These are phyloP conservation scores for Lomographa bimaculata DNA, from an alignment of 2,888 invertebrate genomes.

Conservation along the genomic window DNA sequence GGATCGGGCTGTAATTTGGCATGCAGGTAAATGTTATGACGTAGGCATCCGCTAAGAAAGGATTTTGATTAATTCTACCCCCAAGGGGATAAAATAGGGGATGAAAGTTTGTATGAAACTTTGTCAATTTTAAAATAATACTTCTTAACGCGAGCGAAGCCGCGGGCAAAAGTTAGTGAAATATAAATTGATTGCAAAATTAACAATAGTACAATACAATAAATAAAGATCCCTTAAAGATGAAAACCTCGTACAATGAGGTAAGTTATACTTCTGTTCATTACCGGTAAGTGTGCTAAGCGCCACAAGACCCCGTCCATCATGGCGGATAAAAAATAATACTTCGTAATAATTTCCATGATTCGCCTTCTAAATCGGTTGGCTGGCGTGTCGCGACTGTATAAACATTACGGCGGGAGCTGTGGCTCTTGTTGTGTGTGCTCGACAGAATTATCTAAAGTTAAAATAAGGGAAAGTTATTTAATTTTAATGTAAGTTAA, in stretches of 20 bases:
- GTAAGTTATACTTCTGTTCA: conserved; percentile 6
- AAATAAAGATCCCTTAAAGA: conserved; percentile 1
- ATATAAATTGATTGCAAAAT: too few relatives aligned
- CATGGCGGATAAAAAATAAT: conserved; percentile 58
- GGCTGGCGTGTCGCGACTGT: conserved; percentile 57
- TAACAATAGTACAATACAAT: conserved; percentile 17
- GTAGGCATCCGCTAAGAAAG: too few relatives aligned
- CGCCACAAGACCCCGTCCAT: conserved; percentile 49
- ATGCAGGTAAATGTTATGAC: too few relatives aligned
- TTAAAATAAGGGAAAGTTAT: background rate
- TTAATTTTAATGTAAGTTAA: too few relatives aligned
- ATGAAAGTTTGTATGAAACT: too few relatives aligned
- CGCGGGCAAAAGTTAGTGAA: too few relatives aligned
- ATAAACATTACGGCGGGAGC: conserved; percentile 46
- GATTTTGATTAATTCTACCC: too few relatives aligned
- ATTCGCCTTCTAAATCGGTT: conserved; percentile 53
- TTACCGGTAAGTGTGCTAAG: too few relatives aligned
- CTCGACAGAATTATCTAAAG: background rate
- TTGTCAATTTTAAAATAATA: too few relatives aligned
- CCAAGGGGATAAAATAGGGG: too few relatives aligned
- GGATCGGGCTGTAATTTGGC: too few relatives aligned
- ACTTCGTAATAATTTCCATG: conserved; percentile 58
- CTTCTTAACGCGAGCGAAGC: too few relatives aligned
- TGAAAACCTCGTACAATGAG: background rate
- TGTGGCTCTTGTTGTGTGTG: background rate